These are phyloP conservation scores for Piscicola geometra DNA, from an alignment of 2,888 invertebrate genomes.

Conservation along the genomic window DNA sequence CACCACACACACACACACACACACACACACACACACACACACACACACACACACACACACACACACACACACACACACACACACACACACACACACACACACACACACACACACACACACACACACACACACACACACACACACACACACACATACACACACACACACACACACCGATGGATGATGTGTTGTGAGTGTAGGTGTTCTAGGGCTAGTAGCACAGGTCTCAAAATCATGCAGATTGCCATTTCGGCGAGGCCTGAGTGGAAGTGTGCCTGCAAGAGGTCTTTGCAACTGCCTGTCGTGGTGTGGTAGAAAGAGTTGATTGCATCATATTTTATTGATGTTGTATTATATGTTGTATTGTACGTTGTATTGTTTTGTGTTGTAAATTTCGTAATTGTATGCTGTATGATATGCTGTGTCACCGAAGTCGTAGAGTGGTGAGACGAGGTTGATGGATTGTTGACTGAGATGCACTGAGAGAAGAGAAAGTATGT, in stretches of 20 bases:
- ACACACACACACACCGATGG: constrained; percentile 10
- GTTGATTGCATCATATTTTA: no score
- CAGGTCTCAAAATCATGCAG: background rate
- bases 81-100: constrained; percentile 20
- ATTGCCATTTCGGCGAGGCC: background rate
- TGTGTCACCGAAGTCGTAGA: background rate
- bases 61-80: constrained; percentile 8
- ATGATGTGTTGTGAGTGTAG: background rate
- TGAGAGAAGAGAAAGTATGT: no score
- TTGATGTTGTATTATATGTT: no score
- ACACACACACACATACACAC: constrained; percentile 16
- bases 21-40: constrained; percentile 2
- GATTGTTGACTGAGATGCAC: background rate
- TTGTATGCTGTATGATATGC: background rate
- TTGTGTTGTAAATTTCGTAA: no score
- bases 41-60: constrained; percentile 4
- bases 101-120: constrained; percentile 8
- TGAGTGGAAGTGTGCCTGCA: background rate
- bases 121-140: constrained; percentile 15
- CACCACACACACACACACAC: constrained; percentile 8
- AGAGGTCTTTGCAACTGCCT: background rate
- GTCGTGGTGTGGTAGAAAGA: no score
- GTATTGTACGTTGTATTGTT: no score
- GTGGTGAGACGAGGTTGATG: background rate
- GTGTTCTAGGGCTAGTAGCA: background rate